phyloP scores from a whole-genome alignment of 2,797 vertebrate species.

The Gymnopithys bicolor region DNA sequence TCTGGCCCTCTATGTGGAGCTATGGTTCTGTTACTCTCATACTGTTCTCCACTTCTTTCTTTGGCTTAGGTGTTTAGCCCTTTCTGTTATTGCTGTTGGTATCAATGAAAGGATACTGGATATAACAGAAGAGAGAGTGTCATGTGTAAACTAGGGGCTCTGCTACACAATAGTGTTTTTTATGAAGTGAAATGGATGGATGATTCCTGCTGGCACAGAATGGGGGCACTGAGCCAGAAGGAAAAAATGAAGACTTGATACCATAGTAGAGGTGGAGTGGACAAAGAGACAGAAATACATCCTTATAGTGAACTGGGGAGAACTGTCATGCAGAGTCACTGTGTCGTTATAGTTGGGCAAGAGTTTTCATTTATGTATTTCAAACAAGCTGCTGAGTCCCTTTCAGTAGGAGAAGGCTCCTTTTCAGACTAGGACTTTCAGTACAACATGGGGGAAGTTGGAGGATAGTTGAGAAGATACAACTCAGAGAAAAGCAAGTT shows the following conservation, averaged over 20 bases:
- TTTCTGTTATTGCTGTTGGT: not conserved
- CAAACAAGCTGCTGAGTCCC: not conserved
- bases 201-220: not conserved
- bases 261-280: not conserved
- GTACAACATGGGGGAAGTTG: not conserved
- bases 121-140: not conserved
- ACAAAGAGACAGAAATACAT: not conserved
- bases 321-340: not conserved
- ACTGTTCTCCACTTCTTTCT: not conserved
- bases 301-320: not conserved
- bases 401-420: not conserved
- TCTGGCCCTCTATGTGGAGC: fast-evolving
- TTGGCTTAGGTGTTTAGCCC: not conserved
- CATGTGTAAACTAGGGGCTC: not conserved
- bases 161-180: not conserved
- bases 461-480: not conserved
- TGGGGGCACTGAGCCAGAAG: not conserved
- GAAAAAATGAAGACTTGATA: not conserved
- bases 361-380: not conserved
- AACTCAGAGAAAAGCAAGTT: not conserved
- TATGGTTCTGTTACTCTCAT: not conserved
- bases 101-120: not conserved
- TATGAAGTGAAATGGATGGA: not conserved
- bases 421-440: not conserved
- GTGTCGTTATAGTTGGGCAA: not conserved